Percentiles rank a stretch among this genome's conserved stretches.
phyloP scores from a whole-genome alignment of 2,113 vertebrate genomes.

The Rattus rattus region DNA sequence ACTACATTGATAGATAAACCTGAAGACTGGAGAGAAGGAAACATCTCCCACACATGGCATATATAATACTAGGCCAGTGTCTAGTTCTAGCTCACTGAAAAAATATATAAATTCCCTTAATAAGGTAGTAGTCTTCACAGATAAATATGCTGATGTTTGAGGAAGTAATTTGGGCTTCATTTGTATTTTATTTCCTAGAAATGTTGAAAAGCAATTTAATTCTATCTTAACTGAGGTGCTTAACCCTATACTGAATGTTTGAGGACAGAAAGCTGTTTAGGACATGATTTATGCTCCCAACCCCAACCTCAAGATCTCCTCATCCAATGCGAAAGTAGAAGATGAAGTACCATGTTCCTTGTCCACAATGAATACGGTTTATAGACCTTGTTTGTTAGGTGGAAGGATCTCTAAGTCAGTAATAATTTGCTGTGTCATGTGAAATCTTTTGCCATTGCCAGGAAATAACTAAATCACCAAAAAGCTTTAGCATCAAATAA shows the following conservation, averaged over 20 bases:
- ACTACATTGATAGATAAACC: background rate
- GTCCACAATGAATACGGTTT: background rate
- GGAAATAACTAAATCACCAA: slow-evolving; percentile 41
- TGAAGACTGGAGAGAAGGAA: background rate
- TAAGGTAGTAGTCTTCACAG: background rate
- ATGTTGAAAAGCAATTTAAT: background rate
- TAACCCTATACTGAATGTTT: background rate
- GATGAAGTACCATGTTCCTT: slow-evolving; percentile 1
- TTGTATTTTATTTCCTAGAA: slow-evolving; percentile 32
- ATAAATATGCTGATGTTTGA: background rate
- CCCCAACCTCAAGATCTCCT: background rate
- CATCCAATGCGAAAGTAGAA: background rate
- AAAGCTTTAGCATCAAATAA: slow-evolving; percentile 55
- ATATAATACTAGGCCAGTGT: background rate
- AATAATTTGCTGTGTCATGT: background rate
- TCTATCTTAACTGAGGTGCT: slow-evolving; percentile 44
- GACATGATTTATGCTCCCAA: background rate
- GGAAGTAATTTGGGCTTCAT: background rate
- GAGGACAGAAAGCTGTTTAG: background rate
- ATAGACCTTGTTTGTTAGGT: background rate
- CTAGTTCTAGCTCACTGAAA: slow-evolving; percentile 22
- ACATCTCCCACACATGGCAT: background rate
- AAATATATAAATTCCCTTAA: background rate
- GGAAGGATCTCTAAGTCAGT: slow-evolving; percentile 12
- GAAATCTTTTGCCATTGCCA: slow-evolving; percentile 35